Conservation (phyloP, 2,888 invertebrate species). For the Schizaphis graminum region DNA sequence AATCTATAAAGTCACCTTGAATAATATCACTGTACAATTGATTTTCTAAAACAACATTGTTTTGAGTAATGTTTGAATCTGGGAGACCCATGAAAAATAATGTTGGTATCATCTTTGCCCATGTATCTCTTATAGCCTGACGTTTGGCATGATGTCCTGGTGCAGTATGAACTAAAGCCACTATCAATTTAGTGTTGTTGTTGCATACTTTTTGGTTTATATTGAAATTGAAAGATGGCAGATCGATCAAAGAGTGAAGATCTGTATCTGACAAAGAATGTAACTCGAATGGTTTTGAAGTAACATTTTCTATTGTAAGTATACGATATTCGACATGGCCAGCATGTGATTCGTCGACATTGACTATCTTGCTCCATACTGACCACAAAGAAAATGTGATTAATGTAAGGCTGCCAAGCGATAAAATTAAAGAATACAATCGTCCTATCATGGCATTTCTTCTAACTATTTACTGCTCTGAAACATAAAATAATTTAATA, state of each 20-base stretch:
- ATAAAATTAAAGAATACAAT: constrained; percentile 60
- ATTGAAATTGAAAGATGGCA: constrained; percentile 77
- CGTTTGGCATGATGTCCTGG: constrained; percentile 78
- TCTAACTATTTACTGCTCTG: constrained; percentile 46
- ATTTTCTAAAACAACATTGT: constrained; percentile 74
- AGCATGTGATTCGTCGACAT: constrained; percentile 5
- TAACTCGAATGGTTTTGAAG: constrained; percentile 53
- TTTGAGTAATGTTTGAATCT: constrained; percentile 70
- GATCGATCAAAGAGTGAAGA: constrained; percentile 73
- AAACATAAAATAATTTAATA: constrained; percentile 34
- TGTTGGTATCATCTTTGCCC: constrained; percentile 77
- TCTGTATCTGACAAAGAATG: constrained; percentile 51
- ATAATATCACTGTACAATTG: constrained; percentile 77
- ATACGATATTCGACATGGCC: constrained; percentile 48
- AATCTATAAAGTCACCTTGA: constrained; percentile 83
- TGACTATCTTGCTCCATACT: constrained; percentile 55
- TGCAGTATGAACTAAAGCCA: constrained; percentile 80
- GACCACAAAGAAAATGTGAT: constrained; percentile 57
- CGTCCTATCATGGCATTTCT: constrained; percentile 65
- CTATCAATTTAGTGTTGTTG: constrained; percentile 73
- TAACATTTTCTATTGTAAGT: constrained; percentile 60
- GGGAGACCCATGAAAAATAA: constrained; percentile 78
- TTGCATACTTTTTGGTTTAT: constrained; percentile 74
- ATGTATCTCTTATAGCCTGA: constrained; percentile 80
- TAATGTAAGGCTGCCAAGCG: constrained; percentile 57